Percentiles rank a stretch among this genome's conserved stretches.
phyloP scores from a whole-genome alignment of 2,888 invertebrate species.

The Caenorhabditis sp. region DNA sequence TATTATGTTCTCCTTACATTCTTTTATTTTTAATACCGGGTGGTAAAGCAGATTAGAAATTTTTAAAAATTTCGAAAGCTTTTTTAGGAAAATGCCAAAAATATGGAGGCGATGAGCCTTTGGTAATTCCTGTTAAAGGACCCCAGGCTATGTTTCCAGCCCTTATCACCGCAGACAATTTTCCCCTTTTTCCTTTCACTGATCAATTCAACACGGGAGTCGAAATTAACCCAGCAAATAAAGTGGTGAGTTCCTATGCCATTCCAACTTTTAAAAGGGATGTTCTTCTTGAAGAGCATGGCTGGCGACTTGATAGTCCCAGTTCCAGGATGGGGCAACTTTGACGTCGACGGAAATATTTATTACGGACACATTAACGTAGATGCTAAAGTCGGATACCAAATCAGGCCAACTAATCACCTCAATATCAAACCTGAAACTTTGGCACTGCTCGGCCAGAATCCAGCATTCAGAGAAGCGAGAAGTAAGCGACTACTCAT shows the following conservation, averaged over 20 bases:
- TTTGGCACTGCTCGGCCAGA: constrained; percentile 75
- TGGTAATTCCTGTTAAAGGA: constrained; percentile 77
- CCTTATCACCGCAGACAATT: constrained; percentile 80
- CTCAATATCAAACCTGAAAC: constrained; percentile 79
- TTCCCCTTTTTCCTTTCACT: constrained; percentile 80
- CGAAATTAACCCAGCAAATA: constrained; percentile 80
- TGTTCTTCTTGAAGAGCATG: constrained; percentile 69
- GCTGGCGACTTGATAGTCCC: constrained; percentile 80
- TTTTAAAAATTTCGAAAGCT: too few relatives aligned
- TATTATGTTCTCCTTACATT: constrained; percentile 2
- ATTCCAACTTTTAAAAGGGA: background rate
- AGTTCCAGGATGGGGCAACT: constrained; percentile 82
- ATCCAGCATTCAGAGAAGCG: constrained; percentile 79
- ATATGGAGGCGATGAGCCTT: constrained; percentile 77
- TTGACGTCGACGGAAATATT: constrained; percentile 78
- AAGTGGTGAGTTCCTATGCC: constrained; percentile 71
- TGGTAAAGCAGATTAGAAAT: background rate
- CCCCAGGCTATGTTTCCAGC: constrained; percentile 77
- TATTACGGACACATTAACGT: constrained; percentile 76
- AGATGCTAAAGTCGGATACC: constrained; percentile 77
- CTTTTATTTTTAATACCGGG: background rate
- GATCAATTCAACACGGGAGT: constrained; percentile 80
- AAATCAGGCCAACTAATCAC: constrained; percentile 78
- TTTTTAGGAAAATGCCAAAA: constrained; percentile 68
- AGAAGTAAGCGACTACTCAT: constrained; percentile 68